Evolutionary conservation across 2,113 vertebrate species (phyloP), one percentile per base, ranked within the genome.

Genomic region (Nothobranchius furzeri): DNA sequence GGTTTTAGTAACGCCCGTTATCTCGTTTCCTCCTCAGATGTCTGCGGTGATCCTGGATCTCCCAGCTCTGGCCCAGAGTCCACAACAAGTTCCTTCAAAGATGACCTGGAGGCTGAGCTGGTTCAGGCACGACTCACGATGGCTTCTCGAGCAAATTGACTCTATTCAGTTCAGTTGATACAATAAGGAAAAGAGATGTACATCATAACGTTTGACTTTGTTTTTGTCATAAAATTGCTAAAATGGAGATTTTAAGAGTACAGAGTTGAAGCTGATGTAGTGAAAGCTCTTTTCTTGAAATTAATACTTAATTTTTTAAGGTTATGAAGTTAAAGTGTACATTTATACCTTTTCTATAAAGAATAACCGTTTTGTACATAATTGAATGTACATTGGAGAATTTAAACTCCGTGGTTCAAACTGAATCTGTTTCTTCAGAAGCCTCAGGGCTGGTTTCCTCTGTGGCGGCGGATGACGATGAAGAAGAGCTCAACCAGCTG

Each of bases 401-500:
- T 30, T 30, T 30, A 30, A 30, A 30, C 30, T 4, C 2, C 2
- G 30, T 30, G 30, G 30, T 30, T 30, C 4, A 30, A 3, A 20
- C 90, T 2, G 83, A 93, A 25, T 96, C 96, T 36, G 64, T 79
- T 49, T 46, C 46, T 50, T 58, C 0, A 70, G 63, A 66, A 36
- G 14, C 62, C 55, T 12, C 20, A 10, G 17, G 20, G 20, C 20
- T 20, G 59, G 24, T 62, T 40, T 1, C 42, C 35, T 43, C 60
- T 1, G 35, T 35, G 8, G 63, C 10, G 37, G 94, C 95, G 4
- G 81, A 89, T 3, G 75, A 30, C 4, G 30, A 90, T 20, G 95
- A 97, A 30, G 91, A 96, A 67, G 96, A 98, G 64, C 89, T 98
- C 55, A 96, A 98, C 75, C 82, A 91, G 76, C 91, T 99, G 64